Conservation (phyloP, 2,113 vertebrate genomes). For the Gymnorhina tibicen region DNA sequence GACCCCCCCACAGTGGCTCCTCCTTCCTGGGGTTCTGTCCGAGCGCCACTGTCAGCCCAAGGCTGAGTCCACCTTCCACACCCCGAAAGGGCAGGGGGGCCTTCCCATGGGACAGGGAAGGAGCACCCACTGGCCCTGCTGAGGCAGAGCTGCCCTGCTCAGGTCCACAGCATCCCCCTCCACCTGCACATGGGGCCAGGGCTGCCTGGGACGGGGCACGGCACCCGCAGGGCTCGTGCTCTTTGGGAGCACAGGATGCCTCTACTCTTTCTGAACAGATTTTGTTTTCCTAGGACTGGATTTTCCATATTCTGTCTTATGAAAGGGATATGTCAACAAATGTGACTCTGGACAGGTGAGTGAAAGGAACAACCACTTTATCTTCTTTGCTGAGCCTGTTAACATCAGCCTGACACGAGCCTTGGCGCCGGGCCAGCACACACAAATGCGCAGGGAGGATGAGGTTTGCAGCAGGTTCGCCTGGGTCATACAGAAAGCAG, state of each 20-base stretch:
- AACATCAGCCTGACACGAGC: neutral
- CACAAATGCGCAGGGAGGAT: neutral
- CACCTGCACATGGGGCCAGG: neutral
- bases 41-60: neutral
- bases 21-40: neutral
- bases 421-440: neutral
- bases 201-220: neutral
- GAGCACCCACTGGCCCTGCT: neutral
- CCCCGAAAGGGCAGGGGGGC: rapidly evolving
- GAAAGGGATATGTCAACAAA: constrained; percentile 75
- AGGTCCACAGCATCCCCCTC: neutral
- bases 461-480: rapidly evolving
- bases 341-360: constrained; percentile 77
- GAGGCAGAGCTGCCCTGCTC: neutral
- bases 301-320: constrained; percentile 80
- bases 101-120: neutral
- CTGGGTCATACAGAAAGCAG: neutral
- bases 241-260: neutral
- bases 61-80: neutral
- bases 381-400: neutral
- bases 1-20: neutral
- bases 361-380: neutral
- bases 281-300: constrained; percentile 74
- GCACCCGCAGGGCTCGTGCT: rapidly evolving
- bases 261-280: neutral